A percentile compares a stretch with the other conserved stretches of the same genome.
These are phyloP conservation scores for Ornithoptera alexandrae DNA, from an alignment of 2,888 invertebrate species.

Conservation along the genomic window DNA sequence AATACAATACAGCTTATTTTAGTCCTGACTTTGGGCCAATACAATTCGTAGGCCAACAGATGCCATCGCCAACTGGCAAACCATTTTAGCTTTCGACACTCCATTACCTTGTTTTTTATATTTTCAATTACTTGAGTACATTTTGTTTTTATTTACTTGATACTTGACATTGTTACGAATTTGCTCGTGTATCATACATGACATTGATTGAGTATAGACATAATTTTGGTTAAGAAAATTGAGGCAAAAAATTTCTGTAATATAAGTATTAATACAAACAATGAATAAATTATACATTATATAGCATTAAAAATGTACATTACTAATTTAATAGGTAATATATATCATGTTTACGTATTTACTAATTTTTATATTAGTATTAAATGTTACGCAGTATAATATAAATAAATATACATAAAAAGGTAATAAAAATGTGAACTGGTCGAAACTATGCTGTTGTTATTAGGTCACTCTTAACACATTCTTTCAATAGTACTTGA, in stretches of 20 bases:
- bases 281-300: too few relatives aligned
- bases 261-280: too few relatives aligned
- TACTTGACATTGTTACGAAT: conserved; percentile 30
- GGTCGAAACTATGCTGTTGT: too few relatives aligned
- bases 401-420: too few relatives aligned
- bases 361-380: not conserved
- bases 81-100: conserved; percentile 46
- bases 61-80: conserved; percentile 59
- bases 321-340: not conserved
- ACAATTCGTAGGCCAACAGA: conserved; percentile 68
- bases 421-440: too few relatives aligned
- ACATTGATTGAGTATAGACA: not conserved
- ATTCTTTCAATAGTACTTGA: not conserved
- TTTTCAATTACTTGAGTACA: conserved; percentile 4
- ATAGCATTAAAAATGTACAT: too few relatives aligned
- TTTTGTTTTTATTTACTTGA: conserved; percentile 28
- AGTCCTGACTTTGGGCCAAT: conserved; percentile 74
- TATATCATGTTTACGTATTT: not conserved
- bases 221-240: not conserved
- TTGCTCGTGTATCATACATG: conserved; percentile 17
- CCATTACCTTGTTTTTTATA: conserved; percentile 15
- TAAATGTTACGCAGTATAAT: too few relatives aligned
- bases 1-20: conserved; percentile 62
- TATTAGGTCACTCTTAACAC: not conserved
- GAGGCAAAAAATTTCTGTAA: too few relatives aligned